phyloP scores from a whole-genome alignment of 1,140 invertebrate species.

The Rhagoletis zephyria region DNA sequence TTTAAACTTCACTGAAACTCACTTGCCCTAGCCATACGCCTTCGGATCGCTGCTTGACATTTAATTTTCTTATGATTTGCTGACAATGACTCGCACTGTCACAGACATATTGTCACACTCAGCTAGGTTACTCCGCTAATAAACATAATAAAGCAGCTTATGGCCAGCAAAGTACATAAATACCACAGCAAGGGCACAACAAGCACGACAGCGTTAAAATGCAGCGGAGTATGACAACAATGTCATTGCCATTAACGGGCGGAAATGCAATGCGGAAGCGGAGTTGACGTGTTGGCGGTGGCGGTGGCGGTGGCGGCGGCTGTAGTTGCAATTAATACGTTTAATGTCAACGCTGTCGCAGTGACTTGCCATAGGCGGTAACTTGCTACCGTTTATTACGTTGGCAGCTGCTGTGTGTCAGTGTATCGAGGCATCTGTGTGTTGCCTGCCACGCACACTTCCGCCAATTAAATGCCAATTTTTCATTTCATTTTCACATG shows the following conservation, averaged over 20 bases:
- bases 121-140: too few species aligned
- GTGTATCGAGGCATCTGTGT: not conserved
- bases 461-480: conserved; percentile 50
- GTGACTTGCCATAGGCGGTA: not conserved
- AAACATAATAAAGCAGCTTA: not conserved
- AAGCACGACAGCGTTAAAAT: not conserved
- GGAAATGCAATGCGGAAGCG: not conserved
- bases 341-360: conserved; percentile 3
- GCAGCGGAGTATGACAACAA: not conserved
- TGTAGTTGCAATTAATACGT: conserved; percentile 41
- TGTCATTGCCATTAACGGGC: conserved; percentile 8
- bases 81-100: too few species aligned
- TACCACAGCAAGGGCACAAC: not conserved
- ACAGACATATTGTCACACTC: too few species aligned
- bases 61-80: too few species aligned
- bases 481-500: conserved; percentile 48
- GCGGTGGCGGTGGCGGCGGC: not conserved
- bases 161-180: conserved; percentile 10
- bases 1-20: too few species aligned
- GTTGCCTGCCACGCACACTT: conserved; percentile 12
- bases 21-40: too few species aligned
- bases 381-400: not conserved
- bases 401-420: not conserved
- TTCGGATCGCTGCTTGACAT: too few species aligned
- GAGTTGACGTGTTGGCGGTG: not conserved